Conservation (phyloP, 2,113 vertebrate species). For the Tyto alba region DNA sequence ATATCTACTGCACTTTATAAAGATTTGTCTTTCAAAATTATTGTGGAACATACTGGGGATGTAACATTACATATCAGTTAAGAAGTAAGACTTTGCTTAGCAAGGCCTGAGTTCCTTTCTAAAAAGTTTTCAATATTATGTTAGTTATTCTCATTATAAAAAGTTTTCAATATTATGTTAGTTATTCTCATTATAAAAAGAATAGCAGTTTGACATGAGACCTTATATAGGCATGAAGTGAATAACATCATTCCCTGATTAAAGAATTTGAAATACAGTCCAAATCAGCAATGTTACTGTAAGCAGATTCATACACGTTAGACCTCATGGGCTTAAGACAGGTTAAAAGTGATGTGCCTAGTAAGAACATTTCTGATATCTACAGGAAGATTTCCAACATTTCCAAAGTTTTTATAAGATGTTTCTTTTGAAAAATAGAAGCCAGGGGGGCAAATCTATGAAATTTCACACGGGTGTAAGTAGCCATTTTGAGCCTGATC, state of each 20-base stretch:
- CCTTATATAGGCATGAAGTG: neutral
- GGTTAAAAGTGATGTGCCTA: neutral
- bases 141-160: neutral
- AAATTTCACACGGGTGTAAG: neutral
- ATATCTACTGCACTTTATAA: neutral
- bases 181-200: neutral
- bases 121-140: neutral
- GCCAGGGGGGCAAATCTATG: neutral
- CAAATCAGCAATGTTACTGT: neutral
- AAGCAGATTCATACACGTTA: neutral
- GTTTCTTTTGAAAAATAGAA: neutral
- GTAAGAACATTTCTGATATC: neutral
- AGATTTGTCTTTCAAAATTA: neutral
- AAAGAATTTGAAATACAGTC: neutral
- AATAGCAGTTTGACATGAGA: neutral
- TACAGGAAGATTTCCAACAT: neutral
- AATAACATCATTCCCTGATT: neutral
- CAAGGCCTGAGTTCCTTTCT: neutral
- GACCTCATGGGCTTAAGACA: neutral
- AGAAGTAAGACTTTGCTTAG: neutral
- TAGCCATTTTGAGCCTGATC: neutral
- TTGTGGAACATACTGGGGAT: neutral
- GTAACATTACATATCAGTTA: neutral
- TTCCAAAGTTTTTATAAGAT: neutral
- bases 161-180: neutral